Percentiles rank a stretch among this genome's conserved stretches.
Evolutionary conservation across 2,113 vertebrate genomes (phyloP).

Genomic region (Okapia johnstoni): DNA sequence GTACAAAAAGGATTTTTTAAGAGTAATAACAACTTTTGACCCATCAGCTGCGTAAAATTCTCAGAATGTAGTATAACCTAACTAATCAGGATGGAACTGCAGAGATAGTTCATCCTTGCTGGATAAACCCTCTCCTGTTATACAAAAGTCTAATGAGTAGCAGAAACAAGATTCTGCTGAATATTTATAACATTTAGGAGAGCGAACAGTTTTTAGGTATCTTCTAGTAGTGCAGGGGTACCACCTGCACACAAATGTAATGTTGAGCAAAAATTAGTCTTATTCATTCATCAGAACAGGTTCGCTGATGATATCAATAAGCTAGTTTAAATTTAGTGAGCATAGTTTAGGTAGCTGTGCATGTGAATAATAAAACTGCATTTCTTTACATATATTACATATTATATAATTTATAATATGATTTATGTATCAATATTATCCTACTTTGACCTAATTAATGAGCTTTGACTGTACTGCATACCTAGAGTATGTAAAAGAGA

Average conservation of each 20-base stretch:
- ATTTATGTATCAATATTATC: neutral
- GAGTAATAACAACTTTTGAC: neutral
- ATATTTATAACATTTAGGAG: slow-evolving; percentile 1
- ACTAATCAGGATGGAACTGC: neutral
- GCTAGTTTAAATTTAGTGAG: neutral
- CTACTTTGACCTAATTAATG: slow-evolving; percentile 11
- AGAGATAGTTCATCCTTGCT: neutral
- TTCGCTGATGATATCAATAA: neutral
- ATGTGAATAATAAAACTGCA: neutral
- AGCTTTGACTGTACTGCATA: neutral
- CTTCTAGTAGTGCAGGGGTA: neutral
- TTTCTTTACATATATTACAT: slow-evolving; percentile 28
- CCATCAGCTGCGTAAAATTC: neutral
- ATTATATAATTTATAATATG: neutral
- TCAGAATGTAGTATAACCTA: slow-evolving; percentile 3
- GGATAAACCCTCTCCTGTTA: neutral
- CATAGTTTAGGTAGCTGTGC: neutral
- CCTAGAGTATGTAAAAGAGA: neutral
- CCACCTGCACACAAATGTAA: slow-evolving; percentile 22
- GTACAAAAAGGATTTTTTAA: neutral
- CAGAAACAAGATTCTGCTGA: neutral
- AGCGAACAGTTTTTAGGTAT: neutral
- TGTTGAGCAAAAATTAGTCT: neutral
- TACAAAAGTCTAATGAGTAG: neutral
- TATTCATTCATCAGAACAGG: neutral